Conservation (phyloP, 2,797 vertebrate genomes). For the Sebastes itinus region DNA sequence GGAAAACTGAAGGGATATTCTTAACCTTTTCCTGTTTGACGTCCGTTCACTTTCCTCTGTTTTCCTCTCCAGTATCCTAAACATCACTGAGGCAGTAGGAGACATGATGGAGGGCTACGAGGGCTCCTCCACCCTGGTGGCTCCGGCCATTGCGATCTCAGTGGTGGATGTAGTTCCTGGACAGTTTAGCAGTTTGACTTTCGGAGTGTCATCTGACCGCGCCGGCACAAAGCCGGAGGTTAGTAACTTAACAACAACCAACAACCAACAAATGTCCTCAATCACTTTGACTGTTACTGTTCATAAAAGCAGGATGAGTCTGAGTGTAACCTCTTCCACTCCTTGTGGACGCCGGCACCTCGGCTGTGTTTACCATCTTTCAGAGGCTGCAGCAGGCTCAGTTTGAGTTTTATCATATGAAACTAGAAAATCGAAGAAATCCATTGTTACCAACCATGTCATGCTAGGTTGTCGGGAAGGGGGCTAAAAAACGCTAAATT, state of each 20-base stretch:
- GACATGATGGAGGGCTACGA: slow-evolving; percentile 81
- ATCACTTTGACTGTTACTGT: background rate
- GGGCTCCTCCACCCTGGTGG: slow-evolving; percentile 70
- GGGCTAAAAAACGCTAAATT: too few relatives aligned
- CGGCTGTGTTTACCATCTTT: too few relatives aligned
- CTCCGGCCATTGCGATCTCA: slow-evolving; percentile 78
- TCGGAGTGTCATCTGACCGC: slow-evolving; percentile 81
- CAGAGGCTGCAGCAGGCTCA: too few relatives aligned
- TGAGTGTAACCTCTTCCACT: background rate
- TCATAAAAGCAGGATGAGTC: background rate
- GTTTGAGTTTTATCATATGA: too few relatives aligned
- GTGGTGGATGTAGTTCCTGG: slow-evolving; percentile 76
- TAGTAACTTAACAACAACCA: slow-evolving; percentile 13
- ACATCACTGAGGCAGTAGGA: slow-evolving; percentile 84
- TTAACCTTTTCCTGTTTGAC: background rate
- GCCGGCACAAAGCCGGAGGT: slow-evolving; percentile 81
- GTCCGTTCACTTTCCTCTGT: background rate
- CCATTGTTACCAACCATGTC: too few relatives aligned
- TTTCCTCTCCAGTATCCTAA: slow-evolving; percentile 83
- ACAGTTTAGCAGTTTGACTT: slow-evolving; percentile 81
- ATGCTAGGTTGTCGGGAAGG: too few relatives aligned
- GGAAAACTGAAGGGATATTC: background rate
- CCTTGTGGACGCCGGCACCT: too few relatives aligned
- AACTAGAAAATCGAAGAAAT: too few relatives aligned
- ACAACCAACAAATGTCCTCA: background rate